Evolutionary conservation across 2,113 vertebrate genomes (phyloP), one percentile per base, ranked within the genome.

Genomic region (Pithys albifrons): DNA sequence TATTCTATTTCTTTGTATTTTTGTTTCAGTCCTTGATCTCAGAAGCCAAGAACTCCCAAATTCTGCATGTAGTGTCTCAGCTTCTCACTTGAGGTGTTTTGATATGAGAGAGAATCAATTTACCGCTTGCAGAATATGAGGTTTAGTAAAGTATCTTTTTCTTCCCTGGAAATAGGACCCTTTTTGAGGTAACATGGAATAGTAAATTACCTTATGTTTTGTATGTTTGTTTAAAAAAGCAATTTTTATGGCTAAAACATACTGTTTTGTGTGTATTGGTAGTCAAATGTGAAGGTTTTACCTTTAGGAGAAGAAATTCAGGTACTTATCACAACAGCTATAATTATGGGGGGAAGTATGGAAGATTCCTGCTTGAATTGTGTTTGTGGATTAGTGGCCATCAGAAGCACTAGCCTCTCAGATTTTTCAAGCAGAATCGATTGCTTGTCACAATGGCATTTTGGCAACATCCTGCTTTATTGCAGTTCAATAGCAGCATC

Each of bases 361-460:
- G 71, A 27, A 66, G 83, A 70, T 90, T 76, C 41, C 37, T 83
- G 23, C 17, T 24, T 3, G 14, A 23, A 19, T 80, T 0, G 0
- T 66, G 33, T 58, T 54, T 51, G 48, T 69, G 52, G 43, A 48
- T 45, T 78, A 75, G 58, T 1, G 4, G 22, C 49, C 2, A 0
- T 85, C 48, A 49, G 2, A 29, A 79, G 39, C 0, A 0, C 73
- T 93, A 73, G 27, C 23, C 7, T 57, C 51, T 84, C 46, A 70
- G 54, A 39, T 66, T 91, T 94, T 91, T 62, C 55, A 74, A 59
- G 65, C 39, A 77, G 55, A 62, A 81, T 74, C 0, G 2, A 81
- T 76, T 8, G 2, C 39, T 67, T 83, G 59, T 87, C 52, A 22
- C 43, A 33, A 51, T 0, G 1, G 27, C 0, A 0, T 83, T 85